phyloP scores from a whole-genome alignment of 2,113 vertebrate genomes.

The Limnothrissa miodon region DNA sequence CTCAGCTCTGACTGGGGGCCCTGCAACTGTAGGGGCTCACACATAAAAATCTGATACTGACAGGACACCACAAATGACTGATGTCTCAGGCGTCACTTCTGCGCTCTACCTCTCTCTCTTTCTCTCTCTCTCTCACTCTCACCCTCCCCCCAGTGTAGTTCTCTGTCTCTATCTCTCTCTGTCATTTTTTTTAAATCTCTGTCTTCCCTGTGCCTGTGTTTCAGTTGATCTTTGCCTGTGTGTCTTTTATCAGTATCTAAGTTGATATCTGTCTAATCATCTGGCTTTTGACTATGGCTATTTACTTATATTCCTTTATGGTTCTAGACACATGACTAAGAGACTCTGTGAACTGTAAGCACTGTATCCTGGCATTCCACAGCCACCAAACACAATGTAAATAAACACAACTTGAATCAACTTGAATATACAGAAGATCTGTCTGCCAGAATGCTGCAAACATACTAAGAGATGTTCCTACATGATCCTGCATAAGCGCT shows the following conservation, averaged over 20 bases:
- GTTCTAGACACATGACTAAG: background rate
- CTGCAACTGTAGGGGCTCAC: conserved; percentile 18
- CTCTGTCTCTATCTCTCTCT: background rate
- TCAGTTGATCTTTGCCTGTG: background rate
- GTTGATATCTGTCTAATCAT: no score
- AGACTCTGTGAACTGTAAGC: conserved; percentile 1
- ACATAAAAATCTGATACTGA: conserved; percentile 32
- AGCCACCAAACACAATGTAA: background rate
- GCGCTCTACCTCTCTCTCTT: background rate
- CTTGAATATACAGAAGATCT: no score
- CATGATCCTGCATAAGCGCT: background rate
- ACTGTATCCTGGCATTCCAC: background rate
- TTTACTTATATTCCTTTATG: background rate
- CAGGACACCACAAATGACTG: background rate
- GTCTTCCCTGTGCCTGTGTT: background rate
- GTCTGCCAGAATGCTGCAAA: background rate
- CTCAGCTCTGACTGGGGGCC: conserved; percentile 13
- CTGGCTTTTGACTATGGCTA: no score
- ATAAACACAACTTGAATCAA: no score
- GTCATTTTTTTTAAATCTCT: background rate
- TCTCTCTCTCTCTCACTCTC: background rate
- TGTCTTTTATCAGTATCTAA: background rate
- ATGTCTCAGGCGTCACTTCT: background rate
- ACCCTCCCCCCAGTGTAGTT: no score
- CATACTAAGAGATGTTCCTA: background rate